phyloP scores from a whole-genome alignment of 2,888 invertebrate species.

The Protonemura montana region DNA sequence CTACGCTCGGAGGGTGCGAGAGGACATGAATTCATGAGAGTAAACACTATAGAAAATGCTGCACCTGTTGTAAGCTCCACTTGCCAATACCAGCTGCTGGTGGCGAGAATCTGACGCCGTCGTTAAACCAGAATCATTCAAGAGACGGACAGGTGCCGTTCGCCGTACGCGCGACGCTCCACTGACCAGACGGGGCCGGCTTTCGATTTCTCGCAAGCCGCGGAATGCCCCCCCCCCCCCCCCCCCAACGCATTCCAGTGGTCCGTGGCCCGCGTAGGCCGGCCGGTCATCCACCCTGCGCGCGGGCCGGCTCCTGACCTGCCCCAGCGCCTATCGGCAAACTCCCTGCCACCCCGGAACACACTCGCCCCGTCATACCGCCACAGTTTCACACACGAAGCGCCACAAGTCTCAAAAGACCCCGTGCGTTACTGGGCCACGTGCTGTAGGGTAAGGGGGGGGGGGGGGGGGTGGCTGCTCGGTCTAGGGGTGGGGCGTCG shows the following conservation, averaged over 20 bases:
- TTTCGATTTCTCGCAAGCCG: neutral
- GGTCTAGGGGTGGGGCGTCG: slow-evolving; percentile 16
- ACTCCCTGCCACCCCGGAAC: no score
- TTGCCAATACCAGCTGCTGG: no score
- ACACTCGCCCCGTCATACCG: no score
- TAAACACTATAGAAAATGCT: no score
- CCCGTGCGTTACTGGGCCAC: slow-evolving; percentile 32
- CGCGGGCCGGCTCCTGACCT: slow-evolving; percentile 28
- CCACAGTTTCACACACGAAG: no score
- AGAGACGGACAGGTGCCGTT: neutral
- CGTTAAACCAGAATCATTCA: neutral
- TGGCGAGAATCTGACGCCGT: neutral
- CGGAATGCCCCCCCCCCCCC: slow-evolving; percentile 2
- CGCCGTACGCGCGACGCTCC: slow-evolving; percentile 23
- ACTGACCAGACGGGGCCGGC: neutral
- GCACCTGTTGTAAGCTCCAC: no score
- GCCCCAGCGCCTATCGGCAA: no score
- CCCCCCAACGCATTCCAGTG: neutral
- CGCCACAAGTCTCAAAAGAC: no score
- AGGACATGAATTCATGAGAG: no score
- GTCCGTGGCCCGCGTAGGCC: neutral
- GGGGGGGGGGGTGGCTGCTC: slow-evolving; percentile 45
- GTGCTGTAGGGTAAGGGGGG: slow-evolving; percentile 48
- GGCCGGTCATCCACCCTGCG: slow-evolving; percentile 18
- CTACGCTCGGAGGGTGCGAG: no score